Percentiles rank a stretch among this genome's conserved stretches.
These are phyloP conservation scores for Mustelus asterias DNA, from an alignment of 2,113 vertebrate genomes.

Conservation along the genomic window DNA sequence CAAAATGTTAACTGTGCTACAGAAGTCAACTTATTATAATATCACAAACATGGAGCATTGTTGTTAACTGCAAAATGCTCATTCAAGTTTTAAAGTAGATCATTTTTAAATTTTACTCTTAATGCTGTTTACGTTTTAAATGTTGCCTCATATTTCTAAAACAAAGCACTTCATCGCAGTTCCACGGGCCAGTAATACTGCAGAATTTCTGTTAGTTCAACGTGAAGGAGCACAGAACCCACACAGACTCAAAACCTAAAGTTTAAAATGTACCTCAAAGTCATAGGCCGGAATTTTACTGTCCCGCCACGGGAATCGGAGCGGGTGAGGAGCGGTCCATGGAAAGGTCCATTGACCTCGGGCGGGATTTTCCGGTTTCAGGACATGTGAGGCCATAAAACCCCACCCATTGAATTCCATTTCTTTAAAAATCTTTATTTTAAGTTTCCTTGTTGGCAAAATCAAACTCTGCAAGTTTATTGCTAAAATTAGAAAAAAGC, in stretches of 20 bases:
- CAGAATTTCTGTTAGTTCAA: background rate
- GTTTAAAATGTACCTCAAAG: background rate
- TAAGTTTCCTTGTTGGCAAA: background rate
- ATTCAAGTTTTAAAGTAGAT: background rate
- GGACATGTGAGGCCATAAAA: no score
- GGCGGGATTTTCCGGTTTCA: no score
- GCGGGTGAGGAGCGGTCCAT: no score
- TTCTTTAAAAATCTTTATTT: background rate
- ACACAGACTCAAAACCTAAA: background rate
- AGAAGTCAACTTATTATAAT: background rate
- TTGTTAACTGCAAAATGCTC: background rate
- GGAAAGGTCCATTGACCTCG: no score
- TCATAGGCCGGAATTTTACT: background rate
- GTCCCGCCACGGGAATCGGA: no score
- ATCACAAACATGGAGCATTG: background rate
- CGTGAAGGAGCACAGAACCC: background rate
- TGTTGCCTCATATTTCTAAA: background rate
- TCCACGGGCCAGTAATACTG: background rate
- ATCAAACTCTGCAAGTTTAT: background rate
- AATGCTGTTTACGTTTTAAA: background rate
- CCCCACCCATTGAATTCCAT: background rate
- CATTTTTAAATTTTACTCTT: background rate
- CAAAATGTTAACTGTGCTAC: background rate
- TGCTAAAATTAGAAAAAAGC: background rate
- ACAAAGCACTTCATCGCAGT: background rate